Percentiles rank a stretch among this genome's conserved stretches.
phyloP scores from a whole-genome alignment of 2,888 invertebrate species.

The Griposia aprilina region DNA sequence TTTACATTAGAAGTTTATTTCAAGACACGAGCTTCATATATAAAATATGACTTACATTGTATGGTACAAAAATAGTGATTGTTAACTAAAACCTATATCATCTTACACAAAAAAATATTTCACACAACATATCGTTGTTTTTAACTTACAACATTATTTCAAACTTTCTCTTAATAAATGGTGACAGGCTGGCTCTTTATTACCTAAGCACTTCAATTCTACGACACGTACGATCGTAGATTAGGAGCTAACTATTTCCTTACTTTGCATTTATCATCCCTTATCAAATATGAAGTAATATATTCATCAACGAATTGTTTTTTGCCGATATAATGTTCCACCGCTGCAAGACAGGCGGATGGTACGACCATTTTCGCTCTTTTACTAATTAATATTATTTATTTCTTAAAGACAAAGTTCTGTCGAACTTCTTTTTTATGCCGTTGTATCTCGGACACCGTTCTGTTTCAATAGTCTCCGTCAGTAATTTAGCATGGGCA shows the following conservation, averaged over 20 bases:
- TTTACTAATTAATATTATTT: background rate
- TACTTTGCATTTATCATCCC: background rate
- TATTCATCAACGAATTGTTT: background rate
- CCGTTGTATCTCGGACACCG: background rate
- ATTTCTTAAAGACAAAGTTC: background rate
- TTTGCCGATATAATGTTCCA: background rate
- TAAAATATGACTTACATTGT: background rate
- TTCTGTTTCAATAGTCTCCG: background rate
- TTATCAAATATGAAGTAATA: background rate
- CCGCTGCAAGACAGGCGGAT: background rate
- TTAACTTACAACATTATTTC: too few relatives aligned
- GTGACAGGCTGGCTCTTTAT: too few relatives aligned
- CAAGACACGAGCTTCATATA: background rate
- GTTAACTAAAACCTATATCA: background rate
- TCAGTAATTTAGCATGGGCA: background rate
- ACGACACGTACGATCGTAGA: background rate
- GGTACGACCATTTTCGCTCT: background rate
- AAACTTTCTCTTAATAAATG: background rate
- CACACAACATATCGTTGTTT: background rate
- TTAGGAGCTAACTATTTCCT: background rate
- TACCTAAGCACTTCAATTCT: background rate
- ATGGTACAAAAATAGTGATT: constrained; percentile 17
- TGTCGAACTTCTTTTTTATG: background rate
- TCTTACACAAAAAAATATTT: background rate
- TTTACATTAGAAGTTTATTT: constrained; percentile 34